Evolutionary conservation across 2,888 invertebrate species (phyloP), one percentile per base, ranked within the genome.

Genomic region (Plagodis dolabraria): DNA sequence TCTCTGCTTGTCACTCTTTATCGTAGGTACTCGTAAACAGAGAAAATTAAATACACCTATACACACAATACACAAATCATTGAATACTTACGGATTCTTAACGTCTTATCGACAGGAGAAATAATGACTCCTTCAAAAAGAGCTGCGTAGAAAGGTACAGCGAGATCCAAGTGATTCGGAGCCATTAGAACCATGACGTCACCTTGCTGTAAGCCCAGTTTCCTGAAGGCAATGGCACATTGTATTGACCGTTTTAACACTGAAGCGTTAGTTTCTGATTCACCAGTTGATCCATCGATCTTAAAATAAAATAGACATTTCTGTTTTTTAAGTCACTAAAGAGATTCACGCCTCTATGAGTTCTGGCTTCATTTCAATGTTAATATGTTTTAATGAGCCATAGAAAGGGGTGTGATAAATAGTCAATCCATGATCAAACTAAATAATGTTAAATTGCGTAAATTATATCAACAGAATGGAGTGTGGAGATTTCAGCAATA

Each of bases 181-280:
- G 86, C 89, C 80, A 93, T 93, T 0, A 93, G 61, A 0, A 85
- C 71, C 50, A 94, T 82, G 5, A 93, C 86, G 63, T 93, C 93
- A 0, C 87, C 86, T 2, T 65, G 60, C 50, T 77, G 64, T 1
- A 93, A 55, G 6, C 92, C 93, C 42, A 85, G 59, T 12, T 76
- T 80, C 47, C 60, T 75, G 49, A 94, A 72, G 22, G 77, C 71
- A 11, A 81, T 72, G 0, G 93, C 93, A 50, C 87, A 81, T 55
- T 81, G 71, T 1, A 87, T 74, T 1, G 85, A 78, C 55, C 86
- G 77, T 53, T 70, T 63, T 12, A 91, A 67, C 0, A 86, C 72
- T 33, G 82, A 77, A 0, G 61, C 75, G 63, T 84, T 87, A 0
- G 87, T 90, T 63, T 90, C 86, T 7, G 75, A 74, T 65, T 83